These are phyloP conservation scores for Agraylea sexmaculata DNA, from an alignment of 1,140 invertebrate genomes.

Conservation along the genomic window DNA sequence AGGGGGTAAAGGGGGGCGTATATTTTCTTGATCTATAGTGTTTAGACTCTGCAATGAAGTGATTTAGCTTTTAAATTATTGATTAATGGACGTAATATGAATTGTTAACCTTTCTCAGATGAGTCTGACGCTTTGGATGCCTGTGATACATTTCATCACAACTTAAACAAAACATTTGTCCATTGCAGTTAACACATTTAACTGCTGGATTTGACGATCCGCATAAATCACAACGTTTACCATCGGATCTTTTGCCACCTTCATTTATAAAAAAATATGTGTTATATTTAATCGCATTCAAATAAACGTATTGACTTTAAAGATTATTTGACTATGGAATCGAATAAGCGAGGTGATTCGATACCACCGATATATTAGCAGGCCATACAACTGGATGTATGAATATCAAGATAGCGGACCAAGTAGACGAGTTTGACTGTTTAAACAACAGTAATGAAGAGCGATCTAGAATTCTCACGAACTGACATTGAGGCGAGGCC, in stretches of 20 bases:
- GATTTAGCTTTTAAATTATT: no score
- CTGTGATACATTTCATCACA: conserved; percentile 92
- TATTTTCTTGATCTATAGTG: conserved; percentile 26
- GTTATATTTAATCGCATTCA: conserved; percentile 6
- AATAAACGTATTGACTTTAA: conserved; percentile 4
- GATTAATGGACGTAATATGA: no score
- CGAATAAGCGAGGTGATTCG: no score
- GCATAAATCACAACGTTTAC: conserved; percentile 62
- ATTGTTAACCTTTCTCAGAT: conserved; percentile 55
- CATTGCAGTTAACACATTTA: conserved; percentile 64
- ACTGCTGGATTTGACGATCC: conserved; percentile 63
- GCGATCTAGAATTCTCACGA: no score
- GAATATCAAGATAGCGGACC: no score
- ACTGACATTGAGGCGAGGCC: no score
- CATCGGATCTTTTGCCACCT: conserved; percentile 18
- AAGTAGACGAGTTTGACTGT: no score
- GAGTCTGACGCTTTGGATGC: conserved; percentile 73
- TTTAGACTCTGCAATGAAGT: conserved; percentile 11
- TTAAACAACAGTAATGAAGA: no score
- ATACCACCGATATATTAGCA: no score
- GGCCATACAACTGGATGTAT: no score
- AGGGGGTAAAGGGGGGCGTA: conserved; percentile 66
- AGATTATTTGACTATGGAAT: no score
- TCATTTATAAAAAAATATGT: conserved; percentile 1
- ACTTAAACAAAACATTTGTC: conserved; percentile 68